These are phyloP conservation scores for Tenthredo scrophulariae DNA, from an alignment of 2,888 invertebrate species.

Conservation along the genomic window DNA sequence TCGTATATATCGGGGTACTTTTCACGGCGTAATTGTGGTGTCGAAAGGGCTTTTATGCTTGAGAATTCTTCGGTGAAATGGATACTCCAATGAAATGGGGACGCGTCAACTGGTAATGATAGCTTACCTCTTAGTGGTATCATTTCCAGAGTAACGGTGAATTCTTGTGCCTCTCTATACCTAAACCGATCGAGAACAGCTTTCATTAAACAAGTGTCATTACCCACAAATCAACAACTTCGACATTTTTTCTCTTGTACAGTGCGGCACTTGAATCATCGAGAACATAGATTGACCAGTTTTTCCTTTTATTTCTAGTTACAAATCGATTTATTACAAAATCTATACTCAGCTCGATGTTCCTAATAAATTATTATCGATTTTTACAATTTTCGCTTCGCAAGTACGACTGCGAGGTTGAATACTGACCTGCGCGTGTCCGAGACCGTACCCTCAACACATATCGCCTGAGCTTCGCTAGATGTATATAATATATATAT, in stretches of 20 bases:
- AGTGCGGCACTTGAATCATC: not conserved
- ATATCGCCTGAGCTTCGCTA: not conserved
- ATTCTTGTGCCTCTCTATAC: not conserved
- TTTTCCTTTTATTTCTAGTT: not conserved
- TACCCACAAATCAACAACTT: not conserved
- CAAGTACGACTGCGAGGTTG: not conserved
- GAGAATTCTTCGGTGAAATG: conserved; percentile 44
- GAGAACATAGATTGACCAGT: not conserved
- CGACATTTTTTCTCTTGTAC: not conserved
- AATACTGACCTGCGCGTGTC: not conserved
- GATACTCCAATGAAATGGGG: conserved; percentile 35
- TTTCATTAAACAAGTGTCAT: not conserved
- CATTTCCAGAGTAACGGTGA: not conserved
- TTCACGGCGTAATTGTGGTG: conserved; percentile 27
- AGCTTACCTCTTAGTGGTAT: conserved; percentile 39
- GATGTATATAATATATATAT: not conserved
- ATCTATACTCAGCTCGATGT: not conserved
- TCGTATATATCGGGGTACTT: not conserved
- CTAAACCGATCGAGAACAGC: not conserved
- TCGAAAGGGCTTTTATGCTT: conserved; percentile 33
- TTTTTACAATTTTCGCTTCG: not conserved
- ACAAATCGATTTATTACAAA: not conserved
- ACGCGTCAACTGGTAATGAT: conserved; percentile 24
- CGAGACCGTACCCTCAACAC: not conserved
- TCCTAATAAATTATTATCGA: not conserved